phyloP scores from a whole-genome alignment of 92 coral and sea anemone genomes.

The Pocillopora meandrina region DNA sequence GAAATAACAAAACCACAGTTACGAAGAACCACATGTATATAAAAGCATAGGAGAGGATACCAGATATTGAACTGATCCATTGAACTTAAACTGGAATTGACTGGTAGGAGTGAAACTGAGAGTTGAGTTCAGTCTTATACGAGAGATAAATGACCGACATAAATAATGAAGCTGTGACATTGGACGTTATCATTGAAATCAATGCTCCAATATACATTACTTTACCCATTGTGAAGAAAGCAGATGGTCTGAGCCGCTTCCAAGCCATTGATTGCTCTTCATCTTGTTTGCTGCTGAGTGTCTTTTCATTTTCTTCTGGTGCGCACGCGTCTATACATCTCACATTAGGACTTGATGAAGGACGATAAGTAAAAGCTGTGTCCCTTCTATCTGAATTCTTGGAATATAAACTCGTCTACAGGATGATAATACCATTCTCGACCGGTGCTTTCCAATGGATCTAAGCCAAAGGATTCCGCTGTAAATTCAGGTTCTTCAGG shows the following conservation, averaged over 20 bases:
- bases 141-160: background rate
- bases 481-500: too few relatives aligned
- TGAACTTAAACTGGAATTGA: background rate
- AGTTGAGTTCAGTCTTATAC: background rate
- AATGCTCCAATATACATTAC: too few relatives aligned
- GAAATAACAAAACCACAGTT: background rate
- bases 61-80: background rate
- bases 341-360: too few relatives aligned
- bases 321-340: too few relatives aligned
- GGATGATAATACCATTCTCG: constrained; percentile 32
- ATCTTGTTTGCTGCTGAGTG: too few relatives aligned
- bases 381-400: background rate
- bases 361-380: too few relatives aligned
- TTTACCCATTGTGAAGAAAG: too few relatives aligned
- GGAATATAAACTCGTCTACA: constrained; percentile 18
- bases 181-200: too few relatives aligned
- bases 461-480: background rate
- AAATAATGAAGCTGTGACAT: too few relatives aligned
- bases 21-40: background rate
- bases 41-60: background rate
- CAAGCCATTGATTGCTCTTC: too few relatives aligned
- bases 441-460: constrained; percentile 27
- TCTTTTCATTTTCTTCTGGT: too few relatives aligned
- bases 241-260: too few relatives aligned
- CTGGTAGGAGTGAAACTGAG: background rate